phyloP scores from a whole-genome alignment of 2,888 invertebrate species.

The Nemoura dubitans region DNA sequence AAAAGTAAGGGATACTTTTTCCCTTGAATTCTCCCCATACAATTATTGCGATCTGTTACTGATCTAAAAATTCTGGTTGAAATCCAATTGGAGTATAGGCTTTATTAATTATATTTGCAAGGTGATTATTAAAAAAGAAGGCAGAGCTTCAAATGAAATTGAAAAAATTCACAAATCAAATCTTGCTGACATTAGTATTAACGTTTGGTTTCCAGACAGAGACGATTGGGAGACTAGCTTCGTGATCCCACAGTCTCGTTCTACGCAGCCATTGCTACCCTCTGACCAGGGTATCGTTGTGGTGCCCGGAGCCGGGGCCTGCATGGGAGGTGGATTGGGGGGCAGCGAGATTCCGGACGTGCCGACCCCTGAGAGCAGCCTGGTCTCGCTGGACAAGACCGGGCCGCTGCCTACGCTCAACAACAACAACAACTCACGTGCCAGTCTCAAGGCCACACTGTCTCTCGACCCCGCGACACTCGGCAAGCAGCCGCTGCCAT shows the following conservation, averaged over 20 bases:
- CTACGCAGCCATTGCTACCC: slow-evolving; percentile 61
- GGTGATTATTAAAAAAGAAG: too few species aligned
- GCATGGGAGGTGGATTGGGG: slow-evolving; percentile 45
- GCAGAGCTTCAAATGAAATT: neutral
- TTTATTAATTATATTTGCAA: too few species aligned
- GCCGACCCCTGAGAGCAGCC: slow-evolving; percentile 46
- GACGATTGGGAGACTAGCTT: slow-evolving; percentile 68
- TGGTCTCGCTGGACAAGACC: slow-evolving; percentile 47
- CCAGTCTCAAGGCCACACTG: slow-evolving; percentile 59
- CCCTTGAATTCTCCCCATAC: too few species aligned
- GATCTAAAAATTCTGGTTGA: too few species aligned
- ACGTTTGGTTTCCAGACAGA: neutral
- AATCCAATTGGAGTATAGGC: too few species aligned
- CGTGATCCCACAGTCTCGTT: slow-evolving; percentile 63
- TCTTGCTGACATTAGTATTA: too few species aligned
- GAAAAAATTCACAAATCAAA: too few species aligned
- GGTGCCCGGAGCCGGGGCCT: slow-evolving; percentile 45
- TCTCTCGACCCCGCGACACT: slow-evolving; percentile 60
- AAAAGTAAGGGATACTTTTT: too few species aligned
- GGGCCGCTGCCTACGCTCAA: slow-evolving; percentile 43
- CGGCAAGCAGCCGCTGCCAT: slow-evolving; percentile 47
- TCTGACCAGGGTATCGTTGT: slow-evolving; percentile 47
- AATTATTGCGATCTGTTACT: too few species aligned
- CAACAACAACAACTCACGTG: slow-evolving; percentile 42
- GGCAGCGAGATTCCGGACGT: slow-evolving; percentile 47